Evolutionary conservation across 2,797 vertebrate genomes (phyloP).

Genomic region (Cyprinella venusta): DNA sequence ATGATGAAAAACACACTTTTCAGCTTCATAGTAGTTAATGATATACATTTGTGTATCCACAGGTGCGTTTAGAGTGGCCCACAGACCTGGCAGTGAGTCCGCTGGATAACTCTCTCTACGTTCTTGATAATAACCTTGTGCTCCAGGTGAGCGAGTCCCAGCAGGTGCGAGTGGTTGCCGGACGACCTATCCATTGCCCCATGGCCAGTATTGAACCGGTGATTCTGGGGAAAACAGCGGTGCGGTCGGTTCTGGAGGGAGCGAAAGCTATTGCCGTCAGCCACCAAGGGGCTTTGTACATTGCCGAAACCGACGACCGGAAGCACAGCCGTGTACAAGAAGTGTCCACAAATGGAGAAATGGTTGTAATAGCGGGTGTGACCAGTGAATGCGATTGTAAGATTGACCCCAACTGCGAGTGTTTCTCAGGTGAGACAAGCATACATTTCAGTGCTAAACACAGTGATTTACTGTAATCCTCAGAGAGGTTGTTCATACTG

Average conservation of each 20-base stretch:
- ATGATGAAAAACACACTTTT: constrained; percentile 13
- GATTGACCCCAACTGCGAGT: constrained; percentile 90
- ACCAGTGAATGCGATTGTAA: constrained; percentile 89
- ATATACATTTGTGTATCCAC: constrained; percentile 45
- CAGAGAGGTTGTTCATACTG: not conserved
- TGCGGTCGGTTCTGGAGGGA: constrained; percentile 83
- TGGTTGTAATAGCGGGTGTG: constrained; percentile 82
- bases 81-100: constrained; percentile 88
- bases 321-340: constrained; percentile 88
- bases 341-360: constrained; percentile 87
- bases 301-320: constrained; percentile 87
- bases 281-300: constrained; percentile 84
- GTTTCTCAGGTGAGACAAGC: constrained; percentile 81
- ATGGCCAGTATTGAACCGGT: constrained; percentile 84
- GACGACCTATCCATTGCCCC: constrained; percentile 88
- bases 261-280: constrained; percentile 84
- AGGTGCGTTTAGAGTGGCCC: constrained; percentile 89
- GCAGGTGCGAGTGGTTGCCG: constrained; percentile 84
- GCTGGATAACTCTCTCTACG: constrained; percentile 87
- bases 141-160: constrained; percentile 85
- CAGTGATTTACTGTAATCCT: not conserved
- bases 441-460: not conserved
- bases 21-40: constrained; percentile 2
- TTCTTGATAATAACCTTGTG: constrained; percentile 90
- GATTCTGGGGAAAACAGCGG: constrained; percentile 82